Base-by-base conservation (phyloP, 2,888 invertebrate genomes). In the Cantharis rustica region DNA sequence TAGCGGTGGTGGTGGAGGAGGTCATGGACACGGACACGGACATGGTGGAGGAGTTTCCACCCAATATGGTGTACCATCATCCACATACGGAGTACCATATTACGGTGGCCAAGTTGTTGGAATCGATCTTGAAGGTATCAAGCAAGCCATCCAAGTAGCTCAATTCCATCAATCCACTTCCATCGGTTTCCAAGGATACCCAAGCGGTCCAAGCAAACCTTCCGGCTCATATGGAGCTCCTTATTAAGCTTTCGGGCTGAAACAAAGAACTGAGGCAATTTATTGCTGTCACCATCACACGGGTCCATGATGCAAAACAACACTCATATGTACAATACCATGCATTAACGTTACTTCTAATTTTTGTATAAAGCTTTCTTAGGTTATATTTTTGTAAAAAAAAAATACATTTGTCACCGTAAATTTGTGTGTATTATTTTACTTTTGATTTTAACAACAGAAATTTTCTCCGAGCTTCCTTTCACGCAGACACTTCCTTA, bases 121-220 rank as follows among this genome's bases (percentile, higher is more conserved):
- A 81, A 93, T 96, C 88, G 93, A 95, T 88, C 93, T 96, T 80
- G 96, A 95, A 84, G 95, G 94, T 80, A 94, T 95, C 85, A 94
- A 95, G 85, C 95, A 95, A 84, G 95, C 95, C 83, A 94, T 96
- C 89, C 95, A 96, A 88, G 95, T 96, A 80, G 96, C 96, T 64
- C 95, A 96, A 85, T 95, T 93, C 91, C 91, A 93, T 83, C 95
- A 95, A 89, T 88, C 90, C 80, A 89, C 90, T 87, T 89, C 91
- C 83, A 91, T 91, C 77, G 83, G 89, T 82, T 88, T 89, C 82
- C 85, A 87, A n/a, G 88, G 89, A 61, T 90, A 90, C 83, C 89
- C 89, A 71, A 89, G 89, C 78, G 88, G 87, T 71, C 88, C 89
- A 11, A 88, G 88, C 79, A 88, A 90, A 69, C 92, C 93, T 77